Evolutionary conservation across 1,140 invertebrate genomes (phyloP), one percentile per base, ranked within the genome.

Genomic region (Drosophila nigrodunni): DNA sequence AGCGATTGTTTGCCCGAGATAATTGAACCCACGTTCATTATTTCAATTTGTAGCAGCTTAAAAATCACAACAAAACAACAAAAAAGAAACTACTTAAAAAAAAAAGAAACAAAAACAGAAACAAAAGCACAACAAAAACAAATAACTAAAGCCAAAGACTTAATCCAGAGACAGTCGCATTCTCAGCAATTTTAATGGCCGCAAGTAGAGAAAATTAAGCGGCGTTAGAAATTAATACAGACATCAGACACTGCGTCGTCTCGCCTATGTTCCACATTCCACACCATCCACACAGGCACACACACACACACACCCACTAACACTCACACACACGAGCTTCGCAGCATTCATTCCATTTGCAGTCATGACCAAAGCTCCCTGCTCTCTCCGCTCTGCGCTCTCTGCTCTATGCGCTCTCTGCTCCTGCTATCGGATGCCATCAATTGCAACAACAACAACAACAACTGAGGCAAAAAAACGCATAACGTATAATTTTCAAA

Each of bases 11-110:
- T 89, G 80, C 64, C 71, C 66, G 85, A 82, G 85, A 88, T 89
- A 90, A 89, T 89, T 89, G 81, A 89, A 89, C 86, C 85, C 85
- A 90, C 85, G 85, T 89, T 89, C 81, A 89, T 89, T 85, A 85
- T 78, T 85, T 82, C 80, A 83, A 89, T 89, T 89, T 89, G 77
- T 61, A 77, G 65, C 66, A 82, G 72, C 76, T 54, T 11, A 58
- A 21, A 54, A 43, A 55, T 37, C 35, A 44, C 57, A 47, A 57
- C 10, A 58, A 41, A 43, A 58, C 13, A 43, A 43, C 3, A 65
- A 55, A 46, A 21, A 55, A 57, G 30, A 59, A 52, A 67, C 52
- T n/a, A 46, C n/a, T 50, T 52, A 30, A 11, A 66, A 46, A 37
- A 37, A 35, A 64, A 46, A 43, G 43, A 47, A 34, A 43, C 10